Evolutionary conservation across 2,797 vertebrate species (phyloP).

Genomic region (Uromys caudimaculatus): DNA sequence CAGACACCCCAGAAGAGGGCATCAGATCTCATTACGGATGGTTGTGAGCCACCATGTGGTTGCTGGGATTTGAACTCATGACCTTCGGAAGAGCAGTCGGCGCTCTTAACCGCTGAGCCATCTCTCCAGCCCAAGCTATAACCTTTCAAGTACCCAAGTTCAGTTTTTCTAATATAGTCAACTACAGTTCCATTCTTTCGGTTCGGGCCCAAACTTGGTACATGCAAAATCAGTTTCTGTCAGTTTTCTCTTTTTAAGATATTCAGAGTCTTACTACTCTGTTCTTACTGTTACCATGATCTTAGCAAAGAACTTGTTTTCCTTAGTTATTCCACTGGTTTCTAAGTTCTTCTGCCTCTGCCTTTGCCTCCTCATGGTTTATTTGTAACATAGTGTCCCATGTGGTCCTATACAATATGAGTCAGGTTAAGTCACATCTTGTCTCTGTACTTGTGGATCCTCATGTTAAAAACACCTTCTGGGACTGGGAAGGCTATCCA

Average conservation of each 20-base stretch:
- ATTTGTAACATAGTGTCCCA: background rate
- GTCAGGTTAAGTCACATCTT: background rate
- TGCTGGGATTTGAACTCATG: too few relatives aligned
- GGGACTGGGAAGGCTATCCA: background rate
- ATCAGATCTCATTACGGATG: too few relatives aligned
- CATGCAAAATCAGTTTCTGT: background rate
- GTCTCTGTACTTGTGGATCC: background rate
- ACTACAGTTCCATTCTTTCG: background rate
- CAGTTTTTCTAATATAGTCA: background rate
- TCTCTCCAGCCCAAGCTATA: too few relatives aligned
- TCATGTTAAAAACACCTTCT: background rate
- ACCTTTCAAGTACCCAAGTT: background rate
- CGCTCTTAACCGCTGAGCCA: too few relatives aligned
- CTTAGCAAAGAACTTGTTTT: background rate
- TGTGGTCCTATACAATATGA: background rate
- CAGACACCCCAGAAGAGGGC: too few relatives aligned
- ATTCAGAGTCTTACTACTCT: background rate
- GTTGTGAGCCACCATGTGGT: too few relatives aligned
- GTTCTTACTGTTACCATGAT: background rate
- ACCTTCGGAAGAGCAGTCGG: too few relatives aligned
- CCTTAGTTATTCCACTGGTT: background rate
- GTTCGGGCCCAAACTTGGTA: background rate
- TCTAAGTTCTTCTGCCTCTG: background rate
- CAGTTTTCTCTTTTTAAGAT: background rate
- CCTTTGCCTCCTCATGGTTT: slow-evolving; percentile 28